These are phyloP conservation scores for Acipenser transmontanus DNA, from an alignment of 2,797 vertebrate genomes.

Conservation along the genomic window DNA sequence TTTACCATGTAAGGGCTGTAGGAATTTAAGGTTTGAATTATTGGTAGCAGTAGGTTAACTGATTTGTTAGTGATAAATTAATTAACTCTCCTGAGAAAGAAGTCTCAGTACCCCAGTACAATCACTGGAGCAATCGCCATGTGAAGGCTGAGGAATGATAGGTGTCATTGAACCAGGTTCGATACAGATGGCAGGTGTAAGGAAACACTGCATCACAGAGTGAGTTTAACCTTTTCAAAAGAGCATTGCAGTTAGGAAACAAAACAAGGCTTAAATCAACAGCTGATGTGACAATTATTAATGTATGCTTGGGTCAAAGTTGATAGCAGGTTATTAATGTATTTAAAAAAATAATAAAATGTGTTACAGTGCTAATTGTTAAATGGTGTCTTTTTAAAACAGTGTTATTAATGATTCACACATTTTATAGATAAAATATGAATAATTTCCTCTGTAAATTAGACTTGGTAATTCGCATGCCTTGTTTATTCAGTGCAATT, in stretches of 20 bases:
- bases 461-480: conserved; percentile 99
- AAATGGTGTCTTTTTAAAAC: conserved; percentile 53
- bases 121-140: not conserved
- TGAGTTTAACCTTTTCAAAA: conserved; percentile 2
- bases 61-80: too few relatives aligned
- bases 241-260: not conserved
- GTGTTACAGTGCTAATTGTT: conserved; percentile 10
- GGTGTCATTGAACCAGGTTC: not conserved
- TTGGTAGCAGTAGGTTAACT: too few relatives aligned
- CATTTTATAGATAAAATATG: conserved; percentile 59
- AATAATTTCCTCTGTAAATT: conserved; percentile 81
- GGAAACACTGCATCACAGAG: not conserved
- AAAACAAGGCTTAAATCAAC: not conserved
- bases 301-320: not conserved
- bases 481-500: conserved; percentile 99
- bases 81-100: not conserved
- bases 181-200: not conserved
- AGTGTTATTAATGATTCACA: conserved; percentile 50
- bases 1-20: too few relatives aligned
- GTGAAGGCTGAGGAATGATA: not conserved
- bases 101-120: not conserved
- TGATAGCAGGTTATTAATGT: conserved; percentile 3
- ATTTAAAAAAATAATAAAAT: conserved; percentile 12
- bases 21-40: too few relatives aligned
- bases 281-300: conserved; percentile 7